These are phyloP conservation scores for Anhinga rufa DNA, from an alignment of 2,113 vertebrate genomes.

Conservation along the genomic window DNA sequence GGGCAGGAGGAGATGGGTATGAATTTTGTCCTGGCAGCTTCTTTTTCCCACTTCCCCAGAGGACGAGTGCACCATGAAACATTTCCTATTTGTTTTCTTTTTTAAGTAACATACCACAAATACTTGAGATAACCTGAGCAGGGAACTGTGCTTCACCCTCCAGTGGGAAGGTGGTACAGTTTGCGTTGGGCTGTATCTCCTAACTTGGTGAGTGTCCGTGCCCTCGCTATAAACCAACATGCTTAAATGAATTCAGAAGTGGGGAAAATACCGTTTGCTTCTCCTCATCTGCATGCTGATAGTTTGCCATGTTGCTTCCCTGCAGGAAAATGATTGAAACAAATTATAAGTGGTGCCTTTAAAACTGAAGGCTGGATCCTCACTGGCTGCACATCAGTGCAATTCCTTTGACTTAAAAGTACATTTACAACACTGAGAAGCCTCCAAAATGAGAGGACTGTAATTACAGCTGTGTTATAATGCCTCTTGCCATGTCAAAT, in stretches of 20 bases:
- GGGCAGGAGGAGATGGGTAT: not conserved
- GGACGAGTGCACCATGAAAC: not conserved
- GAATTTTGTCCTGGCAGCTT: not conserved
- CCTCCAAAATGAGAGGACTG: not conserved
- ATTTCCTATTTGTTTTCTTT: not conserved
- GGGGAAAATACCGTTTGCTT: not conserved
- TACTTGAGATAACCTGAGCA: not conserved
- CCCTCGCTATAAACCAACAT: not conserved
- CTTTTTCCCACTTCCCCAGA: not conserved
- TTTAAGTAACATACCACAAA: not conserved
- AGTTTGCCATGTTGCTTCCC: not conserved
- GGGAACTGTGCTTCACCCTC: not conserved
- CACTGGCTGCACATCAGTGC: not conserved
- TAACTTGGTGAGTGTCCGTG: fast-evolving
- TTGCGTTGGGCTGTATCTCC: not conserved
- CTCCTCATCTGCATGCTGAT: not conserved
- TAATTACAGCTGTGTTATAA: conserved; percentile 15
- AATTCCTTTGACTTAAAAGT: not conserved
- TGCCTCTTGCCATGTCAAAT: not conserved
- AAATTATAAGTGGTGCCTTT: not conserved
- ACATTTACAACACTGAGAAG: not conserved
- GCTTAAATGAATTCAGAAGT: not conserved
- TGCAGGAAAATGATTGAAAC: not conserved
- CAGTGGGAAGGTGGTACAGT: not conserved
- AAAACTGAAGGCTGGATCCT: not conserved